A percentile compares a stretch with the other conserved stretches of the same genome.
Evolutionary conservation across 2,797 vertebrate species (phyloP).

Genomic region (Acanthiza pusilla): DNA sequence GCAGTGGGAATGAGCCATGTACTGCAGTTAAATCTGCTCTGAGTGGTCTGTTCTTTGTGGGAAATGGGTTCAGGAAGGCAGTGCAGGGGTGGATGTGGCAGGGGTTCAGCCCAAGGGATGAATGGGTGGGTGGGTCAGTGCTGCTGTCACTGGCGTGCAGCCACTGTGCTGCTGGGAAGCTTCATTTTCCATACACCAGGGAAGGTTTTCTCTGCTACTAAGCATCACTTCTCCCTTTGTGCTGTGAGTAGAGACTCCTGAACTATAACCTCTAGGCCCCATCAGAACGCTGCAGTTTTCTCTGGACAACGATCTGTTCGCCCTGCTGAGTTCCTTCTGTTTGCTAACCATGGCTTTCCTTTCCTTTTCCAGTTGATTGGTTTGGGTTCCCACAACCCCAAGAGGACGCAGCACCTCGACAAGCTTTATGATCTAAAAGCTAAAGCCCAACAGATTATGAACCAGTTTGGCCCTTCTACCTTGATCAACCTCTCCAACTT

Average conservation of each 20-base stretch:
- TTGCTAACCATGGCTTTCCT: neutral
- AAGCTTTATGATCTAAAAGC: conserved; percentile 72
- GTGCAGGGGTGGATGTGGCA: neutral
- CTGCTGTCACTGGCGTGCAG: neutral
- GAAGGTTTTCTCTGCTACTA: neutral
- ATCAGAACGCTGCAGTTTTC: fast-evolving
- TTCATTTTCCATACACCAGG: neutral
- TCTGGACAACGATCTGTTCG: fast-evolving
- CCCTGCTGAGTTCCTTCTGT: neutral
- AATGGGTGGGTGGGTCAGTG: neutral
- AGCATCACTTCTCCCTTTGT: neutral
- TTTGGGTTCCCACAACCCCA: conserved; percentile 73
- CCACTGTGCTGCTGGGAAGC: neutral
- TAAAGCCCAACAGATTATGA: conserved; percentile 80
- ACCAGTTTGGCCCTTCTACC: conserved; percentile 79
- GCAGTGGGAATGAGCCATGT: neutral
- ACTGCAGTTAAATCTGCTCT: neutral
- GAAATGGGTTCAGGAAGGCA: neutral
- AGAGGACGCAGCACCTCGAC: conserved; percentile 74
- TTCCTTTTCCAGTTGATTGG: conserved; percentile 75
- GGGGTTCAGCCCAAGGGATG: neutral
- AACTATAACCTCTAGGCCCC: neutral
- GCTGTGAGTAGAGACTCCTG: neutral
- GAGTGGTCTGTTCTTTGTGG: neutral
- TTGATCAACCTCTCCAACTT: conserved; percentile 82